These are phyloP conservation scores for Metaphire vulgaris DNA, from an alignment of 1,140 invertebrate species.

Conservation along the genomic window DNA sequence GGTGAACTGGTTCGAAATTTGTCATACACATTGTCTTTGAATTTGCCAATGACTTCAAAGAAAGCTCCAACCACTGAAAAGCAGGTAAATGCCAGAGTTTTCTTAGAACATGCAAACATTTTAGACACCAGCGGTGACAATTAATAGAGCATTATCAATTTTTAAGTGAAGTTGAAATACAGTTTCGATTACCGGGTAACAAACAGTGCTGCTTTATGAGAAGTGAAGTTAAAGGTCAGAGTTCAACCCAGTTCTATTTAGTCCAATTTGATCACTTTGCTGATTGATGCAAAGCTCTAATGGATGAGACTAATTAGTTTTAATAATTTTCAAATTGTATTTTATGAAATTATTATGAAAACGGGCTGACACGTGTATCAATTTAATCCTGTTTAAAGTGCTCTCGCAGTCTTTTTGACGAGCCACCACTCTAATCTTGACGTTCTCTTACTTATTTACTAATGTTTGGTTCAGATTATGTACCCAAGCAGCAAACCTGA, in stretches of 20 bases:
- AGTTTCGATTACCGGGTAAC: neutral
- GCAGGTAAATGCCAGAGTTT: neutral
- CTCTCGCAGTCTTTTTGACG: too few relatives aligned
- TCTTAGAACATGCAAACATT: too few relatives aligned
- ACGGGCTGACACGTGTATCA: neutral
- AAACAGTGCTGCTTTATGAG: neutral
- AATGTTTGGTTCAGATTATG: neutral
- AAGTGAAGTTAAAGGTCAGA: neutral
- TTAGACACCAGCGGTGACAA: too few relatives aligned
- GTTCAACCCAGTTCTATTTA: neutral
- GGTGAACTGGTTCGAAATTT: neutral
- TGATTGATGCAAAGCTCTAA: neutral
- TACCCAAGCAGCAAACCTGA: neutral
- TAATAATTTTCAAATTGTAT: neutral
- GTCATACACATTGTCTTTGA: neutral
- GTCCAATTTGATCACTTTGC: neutral
- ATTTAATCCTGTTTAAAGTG: neutral
- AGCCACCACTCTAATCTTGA: neutral
- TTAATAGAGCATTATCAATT: neutral
- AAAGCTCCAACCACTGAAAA: neutral
- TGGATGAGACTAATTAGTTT: neutral
- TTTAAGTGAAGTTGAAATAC: neutral
- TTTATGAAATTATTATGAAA: neutral
- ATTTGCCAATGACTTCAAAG: neutral
- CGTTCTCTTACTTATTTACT: neutral